phyloP scores from a whole-genome alignment of 2,797 vertebrate genomes.

The Sebastes taczanowskii region DNA sequence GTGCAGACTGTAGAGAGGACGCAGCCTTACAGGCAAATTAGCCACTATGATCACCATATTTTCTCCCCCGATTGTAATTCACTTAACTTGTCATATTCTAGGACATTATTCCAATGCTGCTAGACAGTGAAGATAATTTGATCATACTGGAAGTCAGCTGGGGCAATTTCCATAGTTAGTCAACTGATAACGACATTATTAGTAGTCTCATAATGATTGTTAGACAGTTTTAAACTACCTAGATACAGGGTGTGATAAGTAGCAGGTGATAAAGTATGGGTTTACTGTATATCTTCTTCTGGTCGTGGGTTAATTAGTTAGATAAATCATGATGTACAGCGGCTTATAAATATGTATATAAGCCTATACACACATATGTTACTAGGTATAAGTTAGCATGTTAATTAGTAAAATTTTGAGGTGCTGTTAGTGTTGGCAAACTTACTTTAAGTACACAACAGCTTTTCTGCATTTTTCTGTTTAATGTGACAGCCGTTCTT shows the following conservation, averaged over 20 bases:
- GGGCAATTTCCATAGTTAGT: not conserved
- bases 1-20: not conserved
- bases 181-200: no score
- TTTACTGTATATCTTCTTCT: not conserved
- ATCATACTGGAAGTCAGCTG: not conserved
- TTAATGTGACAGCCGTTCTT: no score
- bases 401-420: no score
- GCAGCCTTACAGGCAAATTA: not conserved
- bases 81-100: not conserved
- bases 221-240: no score
- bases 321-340: not conserved
- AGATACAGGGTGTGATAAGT: not conserved
- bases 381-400: no score
- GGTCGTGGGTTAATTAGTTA: not conserved
- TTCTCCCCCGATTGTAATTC: not conserved
- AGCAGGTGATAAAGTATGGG: not conserved
- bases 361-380: not conserved
- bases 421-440: no score
- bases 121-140: not conserved
- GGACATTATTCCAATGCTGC: not conserved
- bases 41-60: not conserved
- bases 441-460: no score
- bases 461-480: no score
- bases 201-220: no score
- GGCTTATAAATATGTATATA: not conserved